Conservation (phyloP, 2,797 vertebrate genomes). For the Falco novaeseelandiae region DNA sequence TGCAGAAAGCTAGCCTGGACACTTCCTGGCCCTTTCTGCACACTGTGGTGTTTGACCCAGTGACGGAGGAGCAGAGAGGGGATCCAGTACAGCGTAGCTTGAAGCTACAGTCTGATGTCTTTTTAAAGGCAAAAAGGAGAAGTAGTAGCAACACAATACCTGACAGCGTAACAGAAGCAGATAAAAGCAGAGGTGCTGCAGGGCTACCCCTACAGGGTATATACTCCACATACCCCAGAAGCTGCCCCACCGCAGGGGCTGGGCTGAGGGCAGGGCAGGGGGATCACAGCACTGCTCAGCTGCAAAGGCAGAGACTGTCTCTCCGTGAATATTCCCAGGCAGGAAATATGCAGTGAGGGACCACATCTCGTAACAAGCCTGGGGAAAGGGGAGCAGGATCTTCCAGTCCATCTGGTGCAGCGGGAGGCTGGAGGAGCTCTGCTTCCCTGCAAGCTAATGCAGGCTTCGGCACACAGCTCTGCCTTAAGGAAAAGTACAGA, state of each 20-base stretch:
- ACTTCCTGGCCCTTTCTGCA: neutral
- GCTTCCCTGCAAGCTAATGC: neutral
- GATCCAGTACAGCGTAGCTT: neutral
- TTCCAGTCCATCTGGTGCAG: neutral
- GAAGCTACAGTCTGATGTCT: neutral
- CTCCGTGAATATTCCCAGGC: neutral
- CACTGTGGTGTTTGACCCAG: accelerated
- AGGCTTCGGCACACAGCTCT: accelerated
- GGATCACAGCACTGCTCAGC: neutral
- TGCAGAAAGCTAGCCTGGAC: neutral
- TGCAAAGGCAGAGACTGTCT: neutral
- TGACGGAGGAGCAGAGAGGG: neutral
- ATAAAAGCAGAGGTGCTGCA: neutral
- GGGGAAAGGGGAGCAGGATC: neutral
- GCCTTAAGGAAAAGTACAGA: neutral
- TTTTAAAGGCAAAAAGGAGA: neutral
- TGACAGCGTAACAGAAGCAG: neutral
- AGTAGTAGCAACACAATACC: neutral
- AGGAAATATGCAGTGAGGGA: neutral
- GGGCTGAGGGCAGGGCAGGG: neutral
- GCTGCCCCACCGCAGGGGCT: accelerated
- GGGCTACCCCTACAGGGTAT: neutral
- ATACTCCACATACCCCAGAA: neutral
- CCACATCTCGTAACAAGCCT: accelerated
- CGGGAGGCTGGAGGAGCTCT: neutral